Evolutionary conservation across 2,888 invertebrate genomes (phyloP), one percentile per base, ranked within the genome.

Genomic region (Augochlorella aurata): DNA sequence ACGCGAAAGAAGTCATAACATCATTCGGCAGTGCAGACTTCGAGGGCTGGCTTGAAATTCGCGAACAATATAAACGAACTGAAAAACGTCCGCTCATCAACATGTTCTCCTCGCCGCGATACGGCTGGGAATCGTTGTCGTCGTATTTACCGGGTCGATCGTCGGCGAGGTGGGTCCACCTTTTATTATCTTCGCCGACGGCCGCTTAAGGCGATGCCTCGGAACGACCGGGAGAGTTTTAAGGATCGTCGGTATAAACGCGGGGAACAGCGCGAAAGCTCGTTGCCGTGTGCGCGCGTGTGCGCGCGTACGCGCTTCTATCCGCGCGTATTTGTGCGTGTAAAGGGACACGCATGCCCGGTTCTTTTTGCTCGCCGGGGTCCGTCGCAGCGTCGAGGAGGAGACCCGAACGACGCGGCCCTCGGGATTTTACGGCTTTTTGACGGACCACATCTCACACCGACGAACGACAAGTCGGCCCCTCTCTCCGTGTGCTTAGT

Each of bases 361-460:
- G 14, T n/a, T 18, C 29, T 63, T 76, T 74, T 77, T 61, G 52
- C 44, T 67, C 47, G 54, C 12, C 54, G 21, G 54, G 66, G 29
- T 45, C 21, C 24, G 44, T 52, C 54, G 65, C 44, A n/a, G 68
- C 65, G 16, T n/a, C 76, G 79, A 4, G 82, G 54, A 74, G 75
- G 79, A 54, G 54, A 54, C 38, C 74, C 75, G 77, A 85, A 84
- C 85, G 86, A 81, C 82, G 83, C 76, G 84, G 85, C 85, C 88
- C 87, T 86, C 80, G 67, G 84, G 87, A 86, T 89, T 88, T 88
- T 88, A 88, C 87, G 87, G 86, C 89, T 84, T 88, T 88, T 88
- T 93, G 93, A 93, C 93, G 92, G 92, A 92, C 93, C 92, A 92
- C 93, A 93, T 93, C 92, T 93, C 93, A 92, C 93, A 91, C 90